Percentiles rank a stretch among this genome's conserved stretches.
Evolutionary conservation across 2,113 vertebrate genomes (phyloP).

Genomic region (Drymodes brunneopygia): DNA sequence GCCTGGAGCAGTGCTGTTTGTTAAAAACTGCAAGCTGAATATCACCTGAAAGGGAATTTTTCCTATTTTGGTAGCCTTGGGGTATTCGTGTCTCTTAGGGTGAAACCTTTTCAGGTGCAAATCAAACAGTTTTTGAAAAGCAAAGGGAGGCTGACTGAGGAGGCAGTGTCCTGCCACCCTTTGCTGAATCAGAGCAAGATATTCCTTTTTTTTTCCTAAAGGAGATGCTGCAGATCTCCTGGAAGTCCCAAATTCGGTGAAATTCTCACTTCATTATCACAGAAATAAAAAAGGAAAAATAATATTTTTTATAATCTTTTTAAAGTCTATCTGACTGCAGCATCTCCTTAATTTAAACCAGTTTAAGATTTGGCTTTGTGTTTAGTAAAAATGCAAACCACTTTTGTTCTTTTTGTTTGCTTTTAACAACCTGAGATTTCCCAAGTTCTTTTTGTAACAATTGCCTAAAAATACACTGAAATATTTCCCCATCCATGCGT

Average conservation of each 20-base stretch:
- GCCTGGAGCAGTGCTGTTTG: neutral
- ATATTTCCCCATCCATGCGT: neutral
- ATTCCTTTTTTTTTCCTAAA: neutral
- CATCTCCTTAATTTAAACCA: neutral
- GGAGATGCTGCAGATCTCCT: neutral
- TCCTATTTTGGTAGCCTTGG: neutral
- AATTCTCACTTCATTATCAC: neutral
- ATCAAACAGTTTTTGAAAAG: neutral
- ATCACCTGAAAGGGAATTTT: neutral
- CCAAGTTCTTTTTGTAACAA: neutral
- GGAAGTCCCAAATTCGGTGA: neutral
- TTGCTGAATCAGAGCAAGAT: neutral
- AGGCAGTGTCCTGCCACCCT: neutral
- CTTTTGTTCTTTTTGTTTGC: neutral
- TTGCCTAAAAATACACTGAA: neutral
- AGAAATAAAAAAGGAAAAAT: neutral
- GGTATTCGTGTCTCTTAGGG: neutral
- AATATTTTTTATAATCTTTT: neutral
- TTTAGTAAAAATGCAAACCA: neutral
- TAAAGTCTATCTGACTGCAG: neutral
- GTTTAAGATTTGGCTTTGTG: neutral
- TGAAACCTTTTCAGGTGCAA: neutral
- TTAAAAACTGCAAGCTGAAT: neutral
- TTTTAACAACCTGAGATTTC: neutral
- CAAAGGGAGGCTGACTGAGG: neutral